phyloP scores from a whole-genome alignment of 2,113 vertebrate species.

The Leptobrachium ailaonicum region DNA sequence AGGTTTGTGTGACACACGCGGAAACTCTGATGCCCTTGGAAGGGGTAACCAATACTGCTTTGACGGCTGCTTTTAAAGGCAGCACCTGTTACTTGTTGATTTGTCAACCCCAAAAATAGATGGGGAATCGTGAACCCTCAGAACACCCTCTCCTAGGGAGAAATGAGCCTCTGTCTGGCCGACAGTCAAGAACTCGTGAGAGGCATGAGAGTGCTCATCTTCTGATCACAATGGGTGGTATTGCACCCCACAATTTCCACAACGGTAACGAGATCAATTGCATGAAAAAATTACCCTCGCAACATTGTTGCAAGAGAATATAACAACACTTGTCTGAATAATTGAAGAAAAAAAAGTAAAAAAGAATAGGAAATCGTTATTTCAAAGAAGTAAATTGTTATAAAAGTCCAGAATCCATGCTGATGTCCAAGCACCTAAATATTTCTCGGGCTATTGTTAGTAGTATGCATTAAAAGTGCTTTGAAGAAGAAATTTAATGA shows the following conservation, averaged over 20 bases:
- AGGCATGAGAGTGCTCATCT: conserved; percentile 34
- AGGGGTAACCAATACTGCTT: conserved; percentile 55
- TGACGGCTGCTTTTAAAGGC: conserved; percentile 41
- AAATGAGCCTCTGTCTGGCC: conserved; percentile 50
- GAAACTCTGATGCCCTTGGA: conserved; percentile 62
- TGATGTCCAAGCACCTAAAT: too few relatives aligned
- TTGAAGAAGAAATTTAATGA: too few relatives aligned
- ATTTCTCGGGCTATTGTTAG: too few relatives aligned
- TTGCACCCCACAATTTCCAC: conserved; percentile 23
- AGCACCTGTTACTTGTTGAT: conserved; percentile 61
- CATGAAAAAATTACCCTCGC: too few relatives aligned
- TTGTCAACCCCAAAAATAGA: conserved; percentile 64
- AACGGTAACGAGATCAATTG: too few relatives aligned
- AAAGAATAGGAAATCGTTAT: too few relatives aligned
- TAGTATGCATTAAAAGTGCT: too few relatives aligned
- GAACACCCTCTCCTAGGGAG: conserved; percentile 34
- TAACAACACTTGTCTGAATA: too few relatives aligned
- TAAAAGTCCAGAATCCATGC: too few relatives aligned
- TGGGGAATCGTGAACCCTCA: conserved; percentile 52
- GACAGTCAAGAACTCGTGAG: conserved; percentile 43
- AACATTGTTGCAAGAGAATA: too few relatives aligned
- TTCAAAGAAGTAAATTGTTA: too few relatives aligned
- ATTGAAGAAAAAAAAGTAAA: too few relatives aligned
- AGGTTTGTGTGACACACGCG: conserved; percentile 54
- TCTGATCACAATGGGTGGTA: conserved; percentile 35